These are phyloP conservation scores for Alethe diademata DNA, from an alignment of 2,113 vertebrate genomes.

Conservation along the genomic window DNA sequence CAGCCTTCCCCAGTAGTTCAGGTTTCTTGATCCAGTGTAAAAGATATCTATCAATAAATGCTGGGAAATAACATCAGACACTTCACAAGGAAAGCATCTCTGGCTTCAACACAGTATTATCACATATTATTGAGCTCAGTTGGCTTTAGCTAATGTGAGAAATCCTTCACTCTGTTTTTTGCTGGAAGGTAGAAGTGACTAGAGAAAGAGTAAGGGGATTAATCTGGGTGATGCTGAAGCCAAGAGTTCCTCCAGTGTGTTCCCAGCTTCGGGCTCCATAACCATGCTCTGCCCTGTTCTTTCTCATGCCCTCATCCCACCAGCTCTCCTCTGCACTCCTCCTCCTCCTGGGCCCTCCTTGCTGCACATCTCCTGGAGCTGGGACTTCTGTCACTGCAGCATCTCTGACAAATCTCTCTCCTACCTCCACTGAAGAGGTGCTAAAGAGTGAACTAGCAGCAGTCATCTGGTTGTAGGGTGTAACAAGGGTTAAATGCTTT, in stretches of 20 bases:
- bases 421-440: neutral
- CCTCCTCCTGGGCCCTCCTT: neutral
- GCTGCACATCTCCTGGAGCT: neutral
- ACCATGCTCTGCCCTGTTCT: fast-evolving
- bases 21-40: slow-evolving; percentile 1
- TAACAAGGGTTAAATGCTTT: slow-evolving; percentile 11
- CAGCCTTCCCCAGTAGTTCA: neutral
- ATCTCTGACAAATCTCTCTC: neutral
- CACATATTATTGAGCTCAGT: neutral
- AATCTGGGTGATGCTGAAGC: neutral
- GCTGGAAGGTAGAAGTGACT: neutral
- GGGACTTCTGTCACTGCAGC: neutral
- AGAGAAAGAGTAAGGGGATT: neutral
- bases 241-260: neutral
- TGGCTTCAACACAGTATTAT: neutral
- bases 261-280: neutral
- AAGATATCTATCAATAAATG: neutral
- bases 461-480: neutral
- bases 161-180: neutral
- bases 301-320: neutral
- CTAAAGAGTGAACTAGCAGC: neutral
- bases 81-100: neutral
- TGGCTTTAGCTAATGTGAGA: neutral
- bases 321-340: neutral
- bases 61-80: neutral